Conservation (phyloP, 1,140 invertebrate genomes). For the Calephelis virginiensis region DNA sequence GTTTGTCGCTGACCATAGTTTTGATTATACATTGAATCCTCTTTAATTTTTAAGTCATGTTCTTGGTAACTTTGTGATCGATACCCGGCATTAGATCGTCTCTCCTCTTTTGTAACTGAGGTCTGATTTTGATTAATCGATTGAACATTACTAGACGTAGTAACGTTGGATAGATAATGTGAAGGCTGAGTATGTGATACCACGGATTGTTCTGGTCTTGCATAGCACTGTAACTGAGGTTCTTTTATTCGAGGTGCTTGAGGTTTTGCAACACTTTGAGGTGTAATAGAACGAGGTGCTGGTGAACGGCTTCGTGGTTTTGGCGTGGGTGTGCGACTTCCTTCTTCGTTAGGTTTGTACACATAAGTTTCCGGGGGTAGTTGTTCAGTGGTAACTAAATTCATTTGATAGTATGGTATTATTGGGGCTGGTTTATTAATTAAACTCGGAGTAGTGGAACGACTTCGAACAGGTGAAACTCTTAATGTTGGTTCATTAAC, state of each 20-base stretch:
- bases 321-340: conserved; percentile 80
- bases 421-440: conserved; percentile 83
- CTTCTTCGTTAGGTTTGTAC: conserved; percentile 79
- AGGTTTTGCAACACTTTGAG: conserved; percentile 78
- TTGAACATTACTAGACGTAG: conserved; percentile 4
- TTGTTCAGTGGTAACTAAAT: conserved; percentile 81
- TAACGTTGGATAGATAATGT: conserved; percentile 17
- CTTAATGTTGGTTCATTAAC: conserved; percentile 72
- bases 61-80: conserved; percentile 60
- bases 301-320: conserved; percentile 78
- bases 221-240: conserved; percentile 1
- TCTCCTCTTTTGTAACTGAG: conserved; percentile 53
- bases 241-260: conserved; percentile 80
- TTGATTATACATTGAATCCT: conserved; percentile 64
- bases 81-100: conserved; percentile 57
- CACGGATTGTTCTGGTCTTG: conserved; percentile 38
- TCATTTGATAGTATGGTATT: conserved; percentile 83
- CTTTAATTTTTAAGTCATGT: conserved; percentile 59
- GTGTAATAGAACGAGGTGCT: conserved; percentile 79
- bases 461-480: conserved; percentile 67
- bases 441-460: conserved; percentile 81
- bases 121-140: conserved; percentile 45
- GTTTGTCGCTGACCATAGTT: conserved; percentile 66
- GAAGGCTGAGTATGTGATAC: conserved; percentile 38
- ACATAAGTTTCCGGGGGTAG: conserved; percentile 76